Conservation (phyloP, 2,888 invertebrate species). For the Anthrax anthrax region DNA sequence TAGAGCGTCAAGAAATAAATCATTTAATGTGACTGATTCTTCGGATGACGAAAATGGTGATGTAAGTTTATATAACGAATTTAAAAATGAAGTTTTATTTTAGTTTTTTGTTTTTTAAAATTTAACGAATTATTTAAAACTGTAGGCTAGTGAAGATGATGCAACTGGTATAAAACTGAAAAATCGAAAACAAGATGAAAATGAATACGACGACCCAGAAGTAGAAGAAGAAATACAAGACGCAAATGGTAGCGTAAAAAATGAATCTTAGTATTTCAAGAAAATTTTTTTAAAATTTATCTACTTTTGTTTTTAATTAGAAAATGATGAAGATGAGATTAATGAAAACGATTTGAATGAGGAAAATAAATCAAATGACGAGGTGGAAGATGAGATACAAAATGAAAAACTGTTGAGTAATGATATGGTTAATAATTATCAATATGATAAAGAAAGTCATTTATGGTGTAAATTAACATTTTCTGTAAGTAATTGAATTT, state of each 20-base stretch:
- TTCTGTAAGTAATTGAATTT: conserved; percentile 37
- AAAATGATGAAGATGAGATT: conserved; percentile 17
- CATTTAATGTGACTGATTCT: not conserved
- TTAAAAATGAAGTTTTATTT: too few relatives aligned
- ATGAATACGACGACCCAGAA: conserved; percentile 53
- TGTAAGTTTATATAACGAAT: conserved; percentile 5
- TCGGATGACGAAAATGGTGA: conserved; percentile 16
- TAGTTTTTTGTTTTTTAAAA: too few relatives aligned
- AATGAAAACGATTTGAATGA: conserved; percentile 29
- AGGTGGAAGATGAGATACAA: conserved; percentile 11
- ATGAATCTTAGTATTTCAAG: not conserved
- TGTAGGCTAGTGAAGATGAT: conserved; percentile 26
- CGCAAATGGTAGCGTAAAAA: conserved; percentile 20
- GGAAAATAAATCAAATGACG: conserved; percentile 7
- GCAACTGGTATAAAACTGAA: conserved; percentile 38
- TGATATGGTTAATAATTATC: conserved; percentile 41
- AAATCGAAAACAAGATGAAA: conserved; percentile 42
- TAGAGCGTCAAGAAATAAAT: not conserved
- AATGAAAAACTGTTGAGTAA: conserved; percentile 23
- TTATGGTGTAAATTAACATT: conserved; percentile 78
- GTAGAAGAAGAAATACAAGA: conserved; percentile 41
- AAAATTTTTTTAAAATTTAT: not conserved
- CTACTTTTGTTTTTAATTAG: conserved; percentile 6
- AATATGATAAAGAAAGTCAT: conserved; percentile 58
- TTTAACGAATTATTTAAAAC: too few relatives aligned